Base-by-base conservation (phyloP, 2,797 vertebrate genomes). In the Acrocephalus scirpaceus region DNA sequence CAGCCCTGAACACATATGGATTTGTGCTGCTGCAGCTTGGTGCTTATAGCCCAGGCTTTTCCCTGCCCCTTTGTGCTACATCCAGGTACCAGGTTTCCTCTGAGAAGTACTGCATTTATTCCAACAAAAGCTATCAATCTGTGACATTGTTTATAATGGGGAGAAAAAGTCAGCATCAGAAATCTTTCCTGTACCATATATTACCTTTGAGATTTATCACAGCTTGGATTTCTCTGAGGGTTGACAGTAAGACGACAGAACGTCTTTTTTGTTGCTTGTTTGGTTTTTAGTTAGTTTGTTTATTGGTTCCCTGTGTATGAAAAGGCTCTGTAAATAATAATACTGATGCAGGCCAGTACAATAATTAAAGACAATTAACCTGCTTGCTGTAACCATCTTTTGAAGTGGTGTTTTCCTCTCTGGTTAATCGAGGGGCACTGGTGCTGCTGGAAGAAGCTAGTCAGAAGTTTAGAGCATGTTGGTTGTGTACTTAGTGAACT, bases 401-500 rank as follows among this genome's bases (percentile, higher is more conserved):
- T 60, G 47, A 78, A 87, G 64, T 25, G 22, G 5, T 42, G 42
- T 60, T 96, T 94, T 94, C n/a, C 47, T 78, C 50, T 18, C 34
- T 77, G 21, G 34, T 75, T 54, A 50, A 93, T 47, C 66, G 36
- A 21, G 38, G 76, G 67, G n/a, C 87, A 78, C 56, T 11, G 13
- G 16, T 44, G 47, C 77, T 81, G 45, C 67, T 19, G 27, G 73
- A 88, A 86, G 87, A 93, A 88, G 92, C 91, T 72, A 8, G 8
- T 85, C 26, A 61, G 29, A 97, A 97, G 95, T 95, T 97, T 86
- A 92, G 84, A 91, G 64, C 66, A 50, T 78, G 78, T 34, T 92
- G 66, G 84, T 74, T 93, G 91, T 95, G 50, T 96, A 94, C 93
- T 97, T 96, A 90, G 91, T 96, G 94, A 98, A 97, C 97, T 97